Base-by-base conservation (phyloP, 2,888 invertebrate genomes). In the Ophion ellenae region DNA sequence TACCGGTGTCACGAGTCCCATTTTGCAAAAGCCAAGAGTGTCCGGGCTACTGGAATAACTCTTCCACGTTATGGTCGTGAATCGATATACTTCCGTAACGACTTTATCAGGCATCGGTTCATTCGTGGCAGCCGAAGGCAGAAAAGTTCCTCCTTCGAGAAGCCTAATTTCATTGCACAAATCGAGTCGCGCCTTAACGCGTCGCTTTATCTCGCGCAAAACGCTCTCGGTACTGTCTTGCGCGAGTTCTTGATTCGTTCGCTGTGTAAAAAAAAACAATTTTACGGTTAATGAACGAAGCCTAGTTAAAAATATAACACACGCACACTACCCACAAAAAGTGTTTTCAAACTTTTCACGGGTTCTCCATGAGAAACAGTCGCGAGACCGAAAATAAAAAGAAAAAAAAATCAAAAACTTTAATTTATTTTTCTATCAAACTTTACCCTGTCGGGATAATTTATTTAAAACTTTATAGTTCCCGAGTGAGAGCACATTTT, bases 81-180 rank as follows among this genome's bases (percentile, higher is more conserved):
- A 94, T 88, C 90, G 92, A 69, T 92, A 88, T 24, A 94, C 84
- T 40, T 84, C 88, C 94, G 89, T 96, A 94, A 97, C 97, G 97
- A 90, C 97, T 96, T 78, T 96, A 95, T 89, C 98, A 93, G 94
- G 94, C 75, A 93, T 84, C 0, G 92, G 90, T 81, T 93, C 92
- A 17, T 75, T 81, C 20, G 84, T 87, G 20, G 85, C 89, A 2
- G 87, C 84, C 24, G 91, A 87, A 14, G 90, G 86, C 0, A 94
- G 91, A 87, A 95, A 94, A 90, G 95, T 96, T 32, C 96, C 95
- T 79, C 95, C 95, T 91, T 96, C 96, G 83, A 96, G 93, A 87
- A 95, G 95, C 88, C 93, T 96, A 75, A 99, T 95, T 93, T 98
- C 98, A 86, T 95, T 96, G 91, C 97, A 97, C 36, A 99, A 95